Conservation (phyloP, 1,140 invertebrate genomes). For the Drosophila mojavensis region DNA sequence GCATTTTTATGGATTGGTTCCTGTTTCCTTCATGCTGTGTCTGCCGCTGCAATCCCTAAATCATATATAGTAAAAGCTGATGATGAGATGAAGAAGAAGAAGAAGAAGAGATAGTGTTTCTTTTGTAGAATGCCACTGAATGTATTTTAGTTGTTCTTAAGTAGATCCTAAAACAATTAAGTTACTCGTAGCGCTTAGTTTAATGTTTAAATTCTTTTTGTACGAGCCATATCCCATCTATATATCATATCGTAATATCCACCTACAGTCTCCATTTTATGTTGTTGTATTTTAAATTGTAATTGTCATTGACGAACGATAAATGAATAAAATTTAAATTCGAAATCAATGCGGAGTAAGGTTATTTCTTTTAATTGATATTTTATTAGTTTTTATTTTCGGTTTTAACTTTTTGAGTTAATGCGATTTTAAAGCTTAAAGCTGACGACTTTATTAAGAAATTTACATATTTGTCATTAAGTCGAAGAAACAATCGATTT, state of each 20-base stretch:
- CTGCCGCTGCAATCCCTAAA: slow-evolving; percentile 90
- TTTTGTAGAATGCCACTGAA: slow-evolving; percentile 73
- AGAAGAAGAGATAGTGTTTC: no score
- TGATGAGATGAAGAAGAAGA: slow-evolving; percentile 26
- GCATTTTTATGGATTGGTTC: slow-evolving; percentile 98
- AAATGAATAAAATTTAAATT: slow-evolving; percentile 67
- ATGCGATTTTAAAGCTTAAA: no score
- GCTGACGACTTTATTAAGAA: no score
- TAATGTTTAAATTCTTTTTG: slow-evolving; percentile 42
- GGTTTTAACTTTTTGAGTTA: neutral
- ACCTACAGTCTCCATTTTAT: slow-evolving; percentile 48
- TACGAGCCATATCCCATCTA: slow-evolving; percentile 68
- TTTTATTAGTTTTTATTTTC: neutral
- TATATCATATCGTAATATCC: slow-evolving; percentile 49
- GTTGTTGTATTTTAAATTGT: slow-evolving; percentile 57
- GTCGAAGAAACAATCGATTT: no score
- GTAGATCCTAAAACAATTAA: slow-evolving; percentile 51
- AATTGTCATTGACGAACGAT: slow-evolving; percentile 62
- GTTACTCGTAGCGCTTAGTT: slow-evolving; percentile 42
- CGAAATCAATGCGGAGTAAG: slow-evolving; percentile 39
- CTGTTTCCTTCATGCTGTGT: slow-evolving; percentile 96
- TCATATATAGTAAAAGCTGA: slow-evolving; percentile 11
- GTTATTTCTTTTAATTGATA: neutral
- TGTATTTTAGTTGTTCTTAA: slow-evolving; percentile 81
- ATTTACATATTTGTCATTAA: no score